These are phyloP conservation scores for Brachionus rubens DNA, from an alignment of 1,140 invertebrate genomes.

Conservation along the genomic window DNA sequence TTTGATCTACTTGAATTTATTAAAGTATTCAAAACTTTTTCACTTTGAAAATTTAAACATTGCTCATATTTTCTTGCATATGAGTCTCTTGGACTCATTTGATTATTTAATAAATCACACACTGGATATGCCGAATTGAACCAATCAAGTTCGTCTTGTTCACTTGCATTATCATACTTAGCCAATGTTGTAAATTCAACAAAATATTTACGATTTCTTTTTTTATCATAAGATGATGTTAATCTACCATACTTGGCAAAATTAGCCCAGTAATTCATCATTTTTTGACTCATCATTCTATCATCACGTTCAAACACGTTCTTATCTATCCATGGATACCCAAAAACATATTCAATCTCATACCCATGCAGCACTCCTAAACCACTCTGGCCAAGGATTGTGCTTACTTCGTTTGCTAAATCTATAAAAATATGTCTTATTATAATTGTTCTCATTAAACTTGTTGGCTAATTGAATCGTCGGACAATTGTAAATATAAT, in stretches of 20 bases:
- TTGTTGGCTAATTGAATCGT: conserved; percentile 85
- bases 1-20: too few species aligned
- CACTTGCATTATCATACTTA: background rate
- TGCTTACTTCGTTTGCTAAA: conserved; percentile 52
- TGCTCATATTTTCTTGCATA: conserved; percentile 5
- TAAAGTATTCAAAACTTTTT: too few species aligned
- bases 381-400: conserved; percentile 90
- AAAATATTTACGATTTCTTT: background rate
- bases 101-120: conserved; percentile 32
- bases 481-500: conserved; percentile 65
- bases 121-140: conserved; percentile 14
- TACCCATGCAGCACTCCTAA: conserved; percentile 84
- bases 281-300: background rate
- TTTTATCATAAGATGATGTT: background rate
- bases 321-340: background rate
- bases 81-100: background rate
- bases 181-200: background rate
- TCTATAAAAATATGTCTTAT: conserved; percentile 9
- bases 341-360: conserved; percentile 44
- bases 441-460: conserved; percentile 65
- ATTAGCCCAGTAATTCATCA: conserved; percentile 42
- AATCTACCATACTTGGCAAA: conserved; percentile 21
- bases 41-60: conserved; percentile 20
- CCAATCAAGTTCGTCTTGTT: conserved; percentile 26
- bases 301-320: conserved; percentile 8